Conservation (phyloP, 1,140 invertebrate genomes). For the Apis mellifera region Amel_HAv3.1 CM009939.2:11891501-11892000, state of each 20-base stretch:
- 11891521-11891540: constrained; percentile 31
- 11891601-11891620: neutral
- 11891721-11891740: constrained; percentile 23
- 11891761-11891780: neutral
- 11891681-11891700: too few relatives aligned
- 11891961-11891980: neutral
- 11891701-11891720: constrained; percentile 1
- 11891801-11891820: neutral
- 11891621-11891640: constrained; percentile 51
- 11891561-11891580: neutral
- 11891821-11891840: neutral
- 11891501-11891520: constrained; percentile 56
- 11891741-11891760: constrained; percentile 4
- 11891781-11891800: neutral
- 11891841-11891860: neutral
- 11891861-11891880: neutral
- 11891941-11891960: too few relatives aligned
- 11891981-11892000: neutral
- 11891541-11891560: constrained; percentile 4
- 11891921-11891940: too few relatives aligned
- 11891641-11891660: constrained; percentile 13
- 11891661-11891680: neutral
- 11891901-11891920: too few relatives aligned
- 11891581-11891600: constrained; percentile 36
- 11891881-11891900: too few relatives aligned